These are phyloP conservation scores for Australoheros scitulus DNA, from an alignment of 2,113 vertebrate species.

Conservation along the genomic window DNA sequence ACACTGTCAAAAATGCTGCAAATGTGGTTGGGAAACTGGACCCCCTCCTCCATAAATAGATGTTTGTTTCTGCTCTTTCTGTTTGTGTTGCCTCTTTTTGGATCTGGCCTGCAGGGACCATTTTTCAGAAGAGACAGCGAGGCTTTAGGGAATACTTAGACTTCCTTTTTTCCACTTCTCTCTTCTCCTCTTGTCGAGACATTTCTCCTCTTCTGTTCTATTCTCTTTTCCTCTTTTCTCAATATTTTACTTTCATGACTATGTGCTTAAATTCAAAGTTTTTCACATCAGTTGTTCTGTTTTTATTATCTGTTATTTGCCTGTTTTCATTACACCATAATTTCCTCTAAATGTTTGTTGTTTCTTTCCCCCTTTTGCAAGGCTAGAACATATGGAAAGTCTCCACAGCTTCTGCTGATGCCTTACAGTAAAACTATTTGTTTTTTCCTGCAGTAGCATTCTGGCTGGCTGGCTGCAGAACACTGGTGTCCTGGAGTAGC, in stretches of 20 bases:
- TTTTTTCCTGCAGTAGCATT: constrained; percentile 41
- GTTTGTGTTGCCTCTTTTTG: constrained; percentile 69
- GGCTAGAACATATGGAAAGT: not conserved
- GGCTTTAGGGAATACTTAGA: constrained; percentile 61
- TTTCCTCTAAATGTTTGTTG: not conserved
- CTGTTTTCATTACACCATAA: not conserved
- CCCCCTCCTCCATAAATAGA: constrained; percentile 73
- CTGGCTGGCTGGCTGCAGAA: constrained; percentile 43
- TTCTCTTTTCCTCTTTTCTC: not conserved
- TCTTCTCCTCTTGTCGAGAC: not conserved
- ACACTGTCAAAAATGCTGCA: constrained; percentile 64
- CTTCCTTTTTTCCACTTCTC: constrained; percentile 39
- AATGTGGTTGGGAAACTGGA: constrained; percentile 65
- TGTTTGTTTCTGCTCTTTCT: constrained; percentile 74
- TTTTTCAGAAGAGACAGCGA: constrained; percentile 75
- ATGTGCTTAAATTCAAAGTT: not conserved
- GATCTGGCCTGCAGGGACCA: constrained; percentile 65
- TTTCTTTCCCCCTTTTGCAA: not conserved
- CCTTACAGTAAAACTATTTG: constrained; percentile 39
- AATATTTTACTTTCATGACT: not conserved
- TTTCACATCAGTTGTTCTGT: not conserved
- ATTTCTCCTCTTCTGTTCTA: constrained; percentile 12
- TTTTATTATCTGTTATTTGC: not conserved
- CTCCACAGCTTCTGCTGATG: constrained; percentile 17
- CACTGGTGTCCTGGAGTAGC: constrained; percentile 50